Evolutionary conservation across 2,888 invertebrate genomes (phyloP).

Genomic region (Deilephila elpenor): DNA sequence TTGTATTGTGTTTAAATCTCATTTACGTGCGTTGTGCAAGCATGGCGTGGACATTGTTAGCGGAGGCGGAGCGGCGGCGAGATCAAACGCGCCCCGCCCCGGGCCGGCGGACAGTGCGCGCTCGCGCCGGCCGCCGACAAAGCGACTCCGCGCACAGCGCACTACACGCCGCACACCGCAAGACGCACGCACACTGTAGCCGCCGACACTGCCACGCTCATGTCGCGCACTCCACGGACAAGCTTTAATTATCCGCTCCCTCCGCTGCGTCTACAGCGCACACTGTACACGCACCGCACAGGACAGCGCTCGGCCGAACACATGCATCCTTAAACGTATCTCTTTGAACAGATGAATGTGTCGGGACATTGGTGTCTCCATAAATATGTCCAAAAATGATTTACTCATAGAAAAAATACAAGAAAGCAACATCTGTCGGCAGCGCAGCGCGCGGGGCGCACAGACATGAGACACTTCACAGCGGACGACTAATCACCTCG

Average conservation of each 20-base stretch:
- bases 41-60: conserved; percentile 28
- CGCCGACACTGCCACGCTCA: not conserved
- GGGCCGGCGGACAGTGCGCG: conserved; percentile 13
- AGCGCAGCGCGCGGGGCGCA: not conserved
- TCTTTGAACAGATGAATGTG: conserved; percentile 24
- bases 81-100: conserved; percentile 30
- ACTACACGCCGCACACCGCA: not conserved
- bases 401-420: conserved; percentile 18
- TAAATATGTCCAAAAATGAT: conserved; percentile 26
- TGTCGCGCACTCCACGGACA: not conserved
- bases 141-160: not conserved
- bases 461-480: conserved; percentile 2
- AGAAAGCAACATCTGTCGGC: not conserved
- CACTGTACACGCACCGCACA: not conserved
- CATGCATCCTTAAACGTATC: conserved; percentile 12
- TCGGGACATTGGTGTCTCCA: conserved; percentile 17
- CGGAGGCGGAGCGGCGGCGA: conserved; percentile 27
- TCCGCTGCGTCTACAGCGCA: not conserved
- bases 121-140: conserved; percentile 11
- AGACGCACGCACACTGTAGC: not conserved
- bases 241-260: conserved; percentile 13
- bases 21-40: conserved; percentile 24
- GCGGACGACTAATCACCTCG: conserved; percentile 18
- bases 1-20: conserved; percentile 13
- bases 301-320: not conserved